A percentile compares a stretch with the other conserved stretches of the same genome.
phyloP scores from a whole-genome alignment of 2,797 vertebrate species.

The Thripadectes ignobilis region DNA sequence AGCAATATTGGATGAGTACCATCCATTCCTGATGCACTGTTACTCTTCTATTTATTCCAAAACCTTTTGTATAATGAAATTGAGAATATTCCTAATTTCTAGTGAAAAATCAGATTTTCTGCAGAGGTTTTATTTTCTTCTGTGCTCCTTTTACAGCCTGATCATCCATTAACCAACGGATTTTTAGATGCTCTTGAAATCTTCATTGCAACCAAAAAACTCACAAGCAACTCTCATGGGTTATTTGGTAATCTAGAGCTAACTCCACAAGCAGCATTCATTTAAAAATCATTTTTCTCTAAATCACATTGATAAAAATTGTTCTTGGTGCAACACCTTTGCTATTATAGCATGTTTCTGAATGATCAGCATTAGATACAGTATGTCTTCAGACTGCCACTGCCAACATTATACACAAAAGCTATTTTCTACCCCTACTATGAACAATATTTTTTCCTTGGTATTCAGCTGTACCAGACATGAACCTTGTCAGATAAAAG shows the following conservation, averaged over 20 bases:
- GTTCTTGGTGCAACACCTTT: background rate
- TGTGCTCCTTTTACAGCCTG: background rate
- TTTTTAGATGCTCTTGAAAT: background rate
- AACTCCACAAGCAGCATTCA: background rate
- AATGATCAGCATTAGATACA: background rate
- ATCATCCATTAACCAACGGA: background rate
- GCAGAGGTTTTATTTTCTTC: background rate
- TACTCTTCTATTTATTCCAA: background rate
- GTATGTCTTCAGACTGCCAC: background rate
- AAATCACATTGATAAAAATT: background rate
- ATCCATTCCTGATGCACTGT: background rate
- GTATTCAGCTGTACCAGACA: background rate
- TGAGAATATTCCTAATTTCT: background rate
- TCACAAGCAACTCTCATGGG: background rate
- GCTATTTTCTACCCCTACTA: background rate
- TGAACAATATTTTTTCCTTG: background rate
- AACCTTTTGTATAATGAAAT: background rate
- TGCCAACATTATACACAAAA: background rate
- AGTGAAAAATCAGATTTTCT: background rate
- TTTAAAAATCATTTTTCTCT: background rate
- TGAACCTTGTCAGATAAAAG: background rate
- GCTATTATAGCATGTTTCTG: background rate
- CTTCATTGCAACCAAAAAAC: background rate
- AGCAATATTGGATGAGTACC: background rate
- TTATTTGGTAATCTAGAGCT: background rate